Evolutionary conservation across 2,797 vertebrate species (phyloP), one percentile per base, ranked within the genome.

Genomic region (Tiaroga cobitis): DNA sequence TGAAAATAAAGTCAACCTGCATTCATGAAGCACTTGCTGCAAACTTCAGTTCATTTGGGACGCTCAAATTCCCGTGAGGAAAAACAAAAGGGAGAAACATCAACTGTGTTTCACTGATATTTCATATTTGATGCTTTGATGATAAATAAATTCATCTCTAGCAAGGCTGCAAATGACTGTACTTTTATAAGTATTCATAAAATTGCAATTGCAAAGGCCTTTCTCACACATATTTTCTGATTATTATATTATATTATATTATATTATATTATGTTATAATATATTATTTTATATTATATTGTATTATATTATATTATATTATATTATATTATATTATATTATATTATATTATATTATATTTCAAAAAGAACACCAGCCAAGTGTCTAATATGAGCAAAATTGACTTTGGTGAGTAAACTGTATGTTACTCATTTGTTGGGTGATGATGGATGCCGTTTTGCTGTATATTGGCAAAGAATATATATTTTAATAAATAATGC

Each of bases 41-140:
- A 46, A 24, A 73, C n/a, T 18, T 46, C 46, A 54, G 49, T 54
- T 54, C 46, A 75, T 54, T 51, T 51, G 73, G 73, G 26, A 32
- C 24, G 18, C 32, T 65, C 61, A 18, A 26, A 77, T 56, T 41
- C 37, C 37, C n/a, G 32, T 56, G 32, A 51, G 49, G 43, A 46
- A 15, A 46, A 15, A 34, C 29, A 34, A 21, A 75, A 34, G 29
- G 11, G 2, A 13, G 73, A 13, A 75, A 24, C 70, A 74, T 74
- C 16, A 51, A 74, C 49, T 34, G 26, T 32, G 49, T 59, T 56
- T 19, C 34, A 18, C 54, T 78, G 61, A 61, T 61, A 61, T 61
- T 78, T 78, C 54, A 78, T 59, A 61, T 56, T 11, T 61, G 75
- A 78, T 78, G 75, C 34, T 61, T 78, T 78, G 54, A 61, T 61